Base-by-base conservation (phyloP, 2,113 vertebrate species). In the Apteryx owenii region DNA sequence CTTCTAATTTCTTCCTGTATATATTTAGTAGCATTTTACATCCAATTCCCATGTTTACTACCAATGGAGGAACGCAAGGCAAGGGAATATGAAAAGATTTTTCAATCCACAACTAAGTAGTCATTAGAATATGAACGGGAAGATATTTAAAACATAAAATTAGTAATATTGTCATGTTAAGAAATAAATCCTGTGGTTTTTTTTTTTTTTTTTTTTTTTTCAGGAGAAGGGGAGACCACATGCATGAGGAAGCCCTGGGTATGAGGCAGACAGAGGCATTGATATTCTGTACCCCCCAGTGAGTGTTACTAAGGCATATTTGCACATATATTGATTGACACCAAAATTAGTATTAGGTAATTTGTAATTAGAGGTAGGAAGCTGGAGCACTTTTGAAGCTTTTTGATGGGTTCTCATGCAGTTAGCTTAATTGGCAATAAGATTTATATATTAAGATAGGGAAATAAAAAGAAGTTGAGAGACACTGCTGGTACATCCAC, bases 321-420 rank as follows among this genome's bases (percentile, higher is more conserved):
- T 91, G 92, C 93, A 92, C 88, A 91, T 46, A n/a, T 83, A 97
- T 90, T 98, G 98, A 98, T 89, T 97, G 97, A 96, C 69, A 94
- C 68, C 22, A 36, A 95, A 97, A 98, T 98, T 93, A 98, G 93
- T 84, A 95, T 86, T 97, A 92, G 0, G 2, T 85, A 96, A 97
- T 97, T 93, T 98, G 96, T 94, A 98, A 98, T 97, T 96, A 97
- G 83, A 94, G 46, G 91, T 89, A 97, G 95, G 95, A 98, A 98
- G 89, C 90, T 91, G 61, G 79, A 95, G 68, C 81, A 97, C 96
- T 97, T 97, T 90, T 93, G 96, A 91, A 90, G 83, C 81, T 78
- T 96, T 98, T 40, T 97, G 95, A 94, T 91, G 96, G 87, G 31
- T 96, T 97, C 94, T 97, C 86, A 88, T 23, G 26, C 84, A 95